Conservation (phyloP, 1,140 invertebrate species). For the Drosophila gunungcola region DNA sequence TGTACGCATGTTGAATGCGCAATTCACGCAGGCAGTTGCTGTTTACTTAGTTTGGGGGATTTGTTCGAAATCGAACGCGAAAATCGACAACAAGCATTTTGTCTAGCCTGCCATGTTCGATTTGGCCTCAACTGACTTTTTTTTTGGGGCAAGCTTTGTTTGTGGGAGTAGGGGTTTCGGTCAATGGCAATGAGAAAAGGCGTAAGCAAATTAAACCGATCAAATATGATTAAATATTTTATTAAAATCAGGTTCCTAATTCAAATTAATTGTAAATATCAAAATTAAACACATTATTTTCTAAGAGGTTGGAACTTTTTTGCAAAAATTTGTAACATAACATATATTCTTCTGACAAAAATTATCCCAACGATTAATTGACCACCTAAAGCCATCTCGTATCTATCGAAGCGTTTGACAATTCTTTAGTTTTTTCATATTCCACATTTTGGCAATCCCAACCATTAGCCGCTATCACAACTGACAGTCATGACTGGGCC, state of each 20-base stretch:
- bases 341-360: too few relatives aligned
- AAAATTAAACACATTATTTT: too few relatives aligned
- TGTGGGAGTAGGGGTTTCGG: conserved; percentile 9
- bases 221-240: conserved; percentile 27
- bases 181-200: conserved; percentile 31
- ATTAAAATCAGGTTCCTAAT: neutral
- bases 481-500: conserved; percentile 22
- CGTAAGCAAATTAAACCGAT: conserved; percentile 15
- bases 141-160: conserved; percentile 9
- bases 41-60: conserved; percentile 37
- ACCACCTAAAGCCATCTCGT: neutral
- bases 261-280: too few relatives aligned
- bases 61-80: conserved; percentile 38
- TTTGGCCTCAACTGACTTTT: conserved; percentile 58
- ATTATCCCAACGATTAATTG: neutral
- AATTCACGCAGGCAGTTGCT: conserved; percentile 54
- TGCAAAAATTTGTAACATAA: too few relatives aligned
- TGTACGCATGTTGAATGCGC: conserved; percentile 67
- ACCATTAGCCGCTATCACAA: conserved; percentile 35
- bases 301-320: too few relatives aligned
- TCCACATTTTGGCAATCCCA: conserved; percentile 8
- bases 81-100: conserved; percentile 69
- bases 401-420: conserved; percentile 3
- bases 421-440: conserved; percentile 16
- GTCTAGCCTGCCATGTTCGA: conserved; percentile 68